These are phyloP conservation scores for Syngnathus typhle DNA, from an alignment of 2,113 vertebrate genomes.

Conservation along the genomic window DNA sequence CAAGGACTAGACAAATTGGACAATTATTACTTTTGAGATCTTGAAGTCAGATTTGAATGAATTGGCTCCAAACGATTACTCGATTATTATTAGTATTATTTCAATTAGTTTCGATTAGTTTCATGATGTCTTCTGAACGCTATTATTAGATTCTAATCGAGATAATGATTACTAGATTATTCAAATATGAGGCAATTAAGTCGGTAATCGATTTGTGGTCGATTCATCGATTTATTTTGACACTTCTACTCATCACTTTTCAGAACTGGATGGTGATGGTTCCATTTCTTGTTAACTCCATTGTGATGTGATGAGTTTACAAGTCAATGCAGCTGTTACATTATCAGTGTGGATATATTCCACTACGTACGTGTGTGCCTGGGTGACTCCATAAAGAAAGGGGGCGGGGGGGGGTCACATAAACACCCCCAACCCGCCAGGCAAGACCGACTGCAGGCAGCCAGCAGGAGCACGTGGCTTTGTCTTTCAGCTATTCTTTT, in stretches of 20 bases:
- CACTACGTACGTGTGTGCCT: conserved; percentile 37
- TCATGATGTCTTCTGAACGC: no score
- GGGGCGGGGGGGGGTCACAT: conserved; percentile 20
- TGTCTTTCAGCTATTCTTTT: conserved; percentile 70
- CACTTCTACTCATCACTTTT: neutral
- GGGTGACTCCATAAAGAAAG: conserved; percentile 24
- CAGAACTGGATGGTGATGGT: conserved; percentile 7
- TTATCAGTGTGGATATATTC: conserved; percentile 26
- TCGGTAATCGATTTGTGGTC: no score
- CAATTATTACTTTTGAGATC: no score
- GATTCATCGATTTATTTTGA: no score
- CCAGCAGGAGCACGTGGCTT: conserved; percentile 68
- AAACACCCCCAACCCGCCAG: conserved; percentile 55
- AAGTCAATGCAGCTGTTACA: conserved; percentile 60
- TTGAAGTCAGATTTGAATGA: no score
- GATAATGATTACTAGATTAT: no score
- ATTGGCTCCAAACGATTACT: no score
- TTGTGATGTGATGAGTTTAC: conserved; percentile 33
- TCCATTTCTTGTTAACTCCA: conserved; percentile 5
- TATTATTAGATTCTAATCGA: no score
- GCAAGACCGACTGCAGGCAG: conserved; percentile 58
- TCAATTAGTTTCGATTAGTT: no score
- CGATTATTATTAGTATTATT: no score
- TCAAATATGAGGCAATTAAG: no score
- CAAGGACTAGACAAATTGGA: no score